Evolutionary conservation across 2,797 vertebrate species (phyloP).

Genomic region (Choloepus didactylus): DNA sequence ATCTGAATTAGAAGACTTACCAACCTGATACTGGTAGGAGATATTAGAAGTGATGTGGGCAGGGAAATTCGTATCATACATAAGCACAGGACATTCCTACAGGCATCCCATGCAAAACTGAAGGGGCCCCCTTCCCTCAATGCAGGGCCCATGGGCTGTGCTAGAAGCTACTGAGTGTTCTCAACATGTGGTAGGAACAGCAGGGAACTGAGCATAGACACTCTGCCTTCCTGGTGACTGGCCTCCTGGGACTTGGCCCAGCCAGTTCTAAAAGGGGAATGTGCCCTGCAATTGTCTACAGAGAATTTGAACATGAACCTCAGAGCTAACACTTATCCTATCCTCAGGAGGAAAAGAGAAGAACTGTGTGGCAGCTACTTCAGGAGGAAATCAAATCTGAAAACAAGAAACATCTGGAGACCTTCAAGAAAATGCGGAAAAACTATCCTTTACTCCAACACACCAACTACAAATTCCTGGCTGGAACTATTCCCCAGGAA

Average conservation of each 20-base stretch:
- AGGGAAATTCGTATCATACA: neutral
- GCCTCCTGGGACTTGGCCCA: neutral
- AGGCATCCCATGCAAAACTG: neutral
- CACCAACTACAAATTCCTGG: conserved; percentile 77
- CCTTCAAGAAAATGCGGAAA: conserved; percentile 63
- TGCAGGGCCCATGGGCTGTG: neutral
- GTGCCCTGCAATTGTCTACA: neutral
- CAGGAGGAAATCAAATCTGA: conserved; percentile 50
- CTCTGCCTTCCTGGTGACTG: neutral
- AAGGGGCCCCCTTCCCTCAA: neutral
- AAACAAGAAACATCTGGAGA: neutral
- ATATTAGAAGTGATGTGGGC: neutral
- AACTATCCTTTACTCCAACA: conserved; percentile 61
- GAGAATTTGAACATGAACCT: neutral
- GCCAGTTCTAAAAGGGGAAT: neutral
- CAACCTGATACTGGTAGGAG: neutral
- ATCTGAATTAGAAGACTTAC: neutral
- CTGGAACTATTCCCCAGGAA: conserved; percentile 66
- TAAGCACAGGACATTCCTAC: neutral
- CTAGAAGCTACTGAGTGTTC: neutral
- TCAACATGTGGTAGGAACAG: neutral
- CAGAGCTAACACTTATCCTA: neutral
- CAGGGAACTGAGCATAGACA: neutral
- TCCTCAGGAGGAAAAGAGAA: conserved; percentile 58
- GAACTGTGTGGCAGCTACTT: conserved; percentile 5